phyloP scores from a whole-genome alignment of 2,113 vertebrate species.

The Percopsis transmontana region DNA sequence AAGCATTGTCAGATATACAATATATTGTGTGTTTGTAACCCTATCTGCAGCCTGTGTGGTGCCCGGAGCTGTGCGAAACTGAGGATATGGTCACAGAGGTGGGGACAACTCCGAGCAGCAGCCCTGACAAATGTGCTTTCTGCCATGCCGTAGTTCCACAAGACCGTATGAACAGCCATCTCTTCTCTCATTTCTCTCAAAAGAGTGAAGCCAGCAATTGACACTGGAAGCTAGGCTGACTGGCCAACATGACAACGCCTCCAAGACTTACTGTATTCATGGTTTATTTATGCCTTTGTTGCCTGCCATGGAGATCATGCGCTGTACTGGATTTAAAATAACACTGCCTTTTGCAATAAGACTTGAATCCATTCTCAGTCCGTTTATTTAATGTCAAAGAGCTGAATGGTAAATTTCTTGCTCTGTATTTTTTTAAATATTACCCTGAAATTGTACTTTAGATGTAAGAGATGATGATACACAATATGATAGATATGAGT shows the following conservation, averaged over 20 bases:
- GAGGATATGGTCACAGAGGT: conserved; percentile 75
- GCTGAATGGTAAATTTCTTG: conserved; percentile 68
- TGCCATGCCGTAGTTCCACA: conserved; percentile 90
- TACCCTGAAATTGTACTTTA: conserved; percentile 47
- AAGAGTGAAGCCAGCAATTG: conserved; percentile 80
- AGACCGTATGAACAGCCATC: conserved; percentile 90
- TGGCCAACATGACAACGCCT: conserved; percentile 38
- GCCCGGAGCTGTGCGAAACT: conserved; percentile 80
- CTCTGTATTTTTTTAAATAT: conserved; percentile 57
- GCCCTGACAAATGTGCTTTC: conserved; percentile 89
- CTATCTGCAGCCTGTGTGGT: conserved; percentile 88
- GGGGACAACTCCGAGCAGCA: conserved; percentile 74
- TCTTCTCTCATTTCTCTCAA: conserved; percentile 89
- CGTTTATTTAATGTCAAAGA: conserved; percentile 76
- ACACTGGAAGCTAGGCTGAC: conserved; percentile 56
- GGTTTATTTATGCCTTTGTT: conserved; percentile 28
- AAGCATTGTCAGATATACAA: conserved; percentile 31
- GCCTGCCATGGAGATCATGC: conserved; percentile 52
- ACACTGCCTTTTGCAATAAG: conserved; percentile 61
- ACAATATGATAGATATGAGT: conserved; percentile 48
- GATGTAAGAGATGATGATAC: conserved; percentile 32
- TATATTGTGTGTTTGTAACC: conserved; percentile 33
- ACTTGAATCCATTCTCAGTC: conserved; percentile 64
- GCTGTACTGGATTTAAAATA: conserved; percentile 61
- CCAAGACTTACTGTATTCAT: conserved; percentile 49